phyloP scores from a whole-genome alignment of 2,797 vertebrate genomes.

The Columba guinea region DNA sequence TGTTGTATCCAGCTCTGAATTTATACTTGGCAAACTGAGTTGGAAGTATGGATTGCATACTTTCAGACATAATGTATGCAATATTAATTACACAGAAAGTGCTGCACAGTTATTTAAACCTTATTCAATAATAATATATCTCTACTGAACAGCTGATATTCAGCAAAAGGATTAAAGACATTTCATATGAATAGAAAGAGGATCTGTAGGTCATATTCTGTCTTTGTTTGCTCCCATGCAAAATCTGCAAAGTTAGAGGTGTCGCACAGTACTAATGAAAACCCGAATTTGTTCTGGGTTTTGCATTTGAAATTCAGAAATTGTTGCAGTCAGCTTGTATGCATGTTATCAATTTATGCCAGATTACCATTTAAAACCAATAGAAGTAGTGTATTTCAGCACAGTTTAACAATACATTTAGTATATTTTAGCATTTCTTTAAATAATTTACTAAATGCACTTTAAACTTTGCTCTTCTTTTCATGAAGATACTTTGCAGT shows the following conservation, averaged over 20 bases:
- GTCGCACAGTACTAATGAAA: background rate
- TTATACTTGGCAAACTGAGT: slow-evolving; percentile 1
- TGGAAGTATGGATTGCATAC: background rate
- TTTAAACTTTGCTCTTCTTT: background rate
- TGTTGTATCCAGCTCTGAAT: background rate
- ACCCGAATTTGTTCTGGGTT: background rate
- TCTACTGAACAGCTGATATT: background rate
- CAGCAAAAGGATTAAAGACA: background rate
- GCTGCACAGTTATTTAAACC: slow-evolving; percentile 16
- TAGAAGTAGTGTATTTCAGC: background rate
- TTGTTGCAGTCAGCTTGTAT: background rate
- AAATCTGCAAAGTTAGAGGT: background rate
- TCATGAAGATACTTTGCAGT: background rate
- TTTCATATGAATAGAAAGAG: background rate
- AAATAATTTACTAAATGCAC: background rate
- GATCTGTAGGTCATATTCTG: background rate
- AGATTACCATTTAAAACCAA: background rate
- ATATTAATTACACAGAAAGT: slow-evolving; percentile 20
- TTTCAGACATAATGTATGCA: background rate
- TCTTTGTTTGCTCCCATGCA: background rate
- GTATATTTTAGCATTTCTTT: background rate
- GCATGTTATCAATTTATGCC: background rate
- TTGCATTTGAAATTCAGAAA: background rate
- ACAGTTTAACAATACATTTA: background rate
- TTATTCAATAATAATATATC: background rate